Evolutionary conservation across 2,888 invertebrate species (phyloP).

Genomic region (Hyppa rectilinea): DNA sequence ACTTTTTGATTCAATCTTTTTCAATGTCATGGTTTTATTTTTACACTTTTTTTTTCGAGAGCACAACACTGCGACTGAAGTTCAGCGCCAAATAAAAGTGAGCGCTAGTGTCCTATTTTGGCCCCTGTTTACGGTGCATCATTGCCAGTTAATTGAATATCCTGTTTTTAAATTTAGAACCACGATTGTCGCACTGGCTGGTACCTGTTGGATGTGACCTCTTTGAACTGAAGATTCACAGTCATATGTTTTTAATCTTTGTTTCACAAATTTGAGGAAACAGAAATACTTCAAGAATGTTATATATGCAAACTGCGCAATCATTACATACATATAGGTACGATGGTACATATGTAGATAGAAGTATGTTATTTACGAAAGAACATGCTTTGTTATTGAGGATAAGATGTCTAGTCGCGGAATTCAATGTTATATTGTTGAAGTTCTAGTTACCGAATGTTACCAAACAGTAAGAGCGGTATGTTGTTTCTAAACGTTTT

Average conservation of each 20-base stretch:
- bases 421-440: slow-evolving; percentile 41
- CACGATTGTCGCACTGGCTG: slow-evolving; percentile 66
- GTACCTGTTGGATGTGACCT: slow-evolving; percentile 63
- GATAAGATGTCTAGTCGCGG: slow-evolving; percentile 49
- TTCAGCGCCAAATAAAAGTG: slow-evolving; percentile 83
- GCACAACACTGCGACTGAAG: slow-evolving; percentile 64
- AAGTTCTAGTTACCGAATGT: slow-evolving; percentile 44
- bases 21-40: slow-evolving; percentile 76
- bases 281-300: slow-evolving; percentile 53
- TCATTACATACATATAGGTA: slow-evolving; percentile 47
- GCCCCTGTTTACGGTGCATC: slow-evolving; percentile 87
- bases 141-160: slow-evolving; percentile 88
- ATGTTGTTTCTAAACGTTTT: slow-evolving; percentile 26
- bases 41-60: slow-evolving; percentile 55
- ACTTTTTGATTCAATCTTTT: slow-evolving; percentile 78
- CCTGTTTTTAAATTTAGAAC: slow-evolving; percentile 88
- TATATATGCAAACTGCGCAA: slow-evolving; percentile 57
- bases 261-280: slow-evolving; percentile 44
- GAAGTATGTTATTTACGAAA: slow-evolving; percentile 66
- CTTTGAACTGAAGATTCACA: slow-evolving; percentile 49
- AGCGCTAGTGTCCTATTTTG: slow-evolving; percentile 85
- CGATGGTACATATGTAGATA: too few relatives aligned
- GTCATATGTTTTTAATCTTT: slow-evolving; percentile 37
- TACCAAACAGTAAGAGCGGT: slow-evolving; percentile 22
- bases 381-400: slow-evolving; percentile 65